These are phyloP conservation scores for Macaca nemestrina DNA, from an alignment of 2,113 vertebrate species.

Conservation along the genomic window DNA sequence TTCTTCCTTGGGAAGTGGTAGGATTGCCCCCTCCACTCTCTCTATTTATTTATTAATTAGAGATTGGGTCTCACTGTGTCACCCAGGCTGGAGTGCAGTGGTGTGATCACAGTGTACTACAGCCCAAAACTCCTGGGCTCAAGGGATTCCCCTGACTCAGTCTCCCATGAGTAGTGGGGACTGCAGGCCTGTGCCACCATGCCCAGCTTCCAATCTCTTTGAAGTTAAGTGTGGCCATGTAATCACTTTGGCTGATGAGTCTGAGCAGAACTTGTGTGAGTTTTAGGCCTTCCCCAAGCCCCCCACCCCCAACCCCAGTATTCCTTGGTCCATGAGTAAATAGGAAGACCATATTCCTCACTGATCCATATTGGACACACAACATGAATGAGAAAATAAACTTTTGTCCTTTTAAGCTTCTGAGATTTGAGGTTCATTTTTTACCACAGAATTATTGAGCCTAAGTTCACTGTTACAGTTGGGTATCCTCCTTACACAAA, in stretches of 20 bases:
- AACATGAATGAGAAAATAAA: not conserved
- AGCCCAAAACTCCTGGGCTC: no score
- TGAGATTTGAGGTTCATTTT: not conserved
- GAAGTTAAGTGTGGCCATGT: not conserved
- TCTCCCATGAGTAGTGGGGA: no score
- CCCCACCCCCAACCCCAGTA: rapidly evolving
- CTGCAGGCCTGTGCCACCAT: no score
- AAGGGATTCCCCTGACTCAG: no score
- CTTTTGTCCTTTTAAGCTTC: not conserved
- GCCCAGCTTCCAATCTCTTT: not conserved
- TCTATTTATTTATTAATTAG: no score
- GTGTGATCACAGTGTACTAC: no score
- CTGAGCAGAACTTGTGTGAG: not conserved
- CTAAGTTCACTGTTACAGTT: not conserved
- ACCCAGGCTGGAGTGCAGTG: no score
- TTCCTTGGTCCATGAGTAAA: not conserved
- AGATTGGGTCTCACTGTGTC: no score
- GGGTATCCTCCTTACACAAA: not conserved
- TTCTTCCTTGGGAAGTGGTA: not conserved
- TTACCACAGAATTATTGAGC: not conserved
- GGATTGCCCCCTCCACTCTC: no score
- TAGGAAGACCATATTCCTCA: not conserved
- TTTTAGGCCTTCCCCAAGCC: not conserved
- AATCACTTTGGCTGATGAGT: not conserved
- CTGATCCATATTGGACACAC: not conserved